Base-by-base conservation (phyloP, 2,888 invertebrate species). In the Macrosiphum euphorbiae region DNA sequence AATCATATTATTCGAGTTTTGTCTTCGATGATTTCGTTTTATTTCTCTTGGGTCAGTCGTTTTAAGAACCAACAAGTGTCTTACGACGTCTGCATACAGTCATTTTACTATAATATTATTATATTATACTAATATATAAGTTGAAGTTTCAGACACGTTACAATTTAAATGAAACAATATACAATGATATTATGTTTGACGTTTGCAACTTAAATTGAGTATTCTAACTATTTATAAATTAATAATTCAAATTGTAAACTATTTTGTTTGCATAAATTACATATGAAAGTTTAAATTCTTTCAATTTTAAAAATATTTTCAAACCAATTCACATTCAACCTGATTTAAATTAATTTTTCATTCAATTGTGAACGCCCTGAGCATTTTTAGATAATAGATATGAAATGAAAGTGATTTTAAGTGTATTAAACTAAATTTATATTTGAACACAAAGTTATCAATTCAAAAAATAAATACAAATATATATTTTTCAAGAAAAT, bases 1-100 rank as follows among this genome's bases (percentile, higher is more conserved):
- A n/a, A 67, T 90, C n/a, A 90, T 90, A 20, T 89, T 89, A 20
- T 90, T 47, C 24, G n/a, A 90, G 47, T 61, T 47, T 3, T n/a
- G n/a, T 61, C 61, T 61, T 47, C 89, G 47, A 61, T 47, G 26
- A 16, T 78, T 20, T 35, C 20, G 7, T 78, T 78, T 78, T 47
- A 86, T 86, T 20, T 44, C 28, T 35, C 78, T 78, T 35, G 78
- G 78, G 78, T 78, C 78, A 78, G 78, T 78, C 78, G 78, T 78
- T 78, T 78, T 35, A 16, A 35, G 78, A 35, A 35, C 20, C 78
- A 78, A 78, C 78, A 78, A 35, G 78, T 78, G 78, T 78, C 20
- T 7, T 8, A 78, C 0, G 35, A 35, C 7, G 35, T 78, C 20
- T 35, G 35, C 78, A 78, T 35, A 35, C 20, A 20, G 35, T 35